A percentile compares a stretch with the other conserved stretches of the same genome.
These are phyloP conservation scores for Harpalus rufipes DNA, from an alignment of 2,888 invertebrate species.

Conservation along the genomic window DNA sequence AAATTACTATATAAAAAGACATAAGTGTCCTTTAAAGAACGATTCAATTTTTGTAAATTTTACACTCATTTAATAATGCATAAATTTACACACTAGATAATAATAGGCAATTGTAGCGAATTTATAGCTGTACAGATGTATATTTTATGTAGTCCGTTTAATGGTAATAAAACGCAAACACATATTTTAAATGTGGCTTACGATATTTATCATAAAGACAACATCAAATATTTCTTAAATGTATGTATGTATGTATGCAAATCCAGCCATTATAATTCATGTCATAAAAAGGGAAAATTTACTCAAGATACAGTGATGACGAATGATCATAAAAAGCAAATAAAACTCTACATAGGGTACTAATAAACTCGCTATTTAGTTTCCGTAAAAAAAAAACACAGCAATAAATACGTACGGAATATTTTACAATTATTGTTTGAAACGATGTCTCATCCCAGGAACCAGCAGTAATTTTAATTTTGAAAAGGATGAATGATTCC, in stretches of 20 bases:
- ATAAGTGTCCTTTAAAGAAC: too few species aligned
- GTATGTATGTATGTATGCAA: not conserved
- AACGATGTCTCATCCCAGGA: constrained; percentile 11
- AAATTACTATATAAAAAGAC: too few species aligned
- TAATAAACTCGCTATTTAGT: constrained; percentile 14
- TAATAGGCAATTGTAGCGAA: not conserved
- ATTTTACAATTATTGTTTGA: constrained; percentile 33
- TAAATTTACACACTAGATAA: not conserved
- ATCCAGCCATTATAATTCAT: not conserved
- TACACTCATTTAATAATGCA: not conserved
- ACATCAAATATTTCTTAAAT: constrained; percentile 4
- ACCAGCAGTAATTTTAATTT: constrained; percentile 40
- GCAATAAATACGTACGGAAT: constrained; percentile 15
- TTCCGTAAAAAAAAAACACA: not conserved
- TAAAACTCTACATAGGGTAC: not conserved
- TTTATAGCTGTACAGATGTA: not conserved
- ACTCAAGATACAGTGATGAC: not conserved
- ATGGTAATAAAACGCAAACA: constrained; percentile 2
- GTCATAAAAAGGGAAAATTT: not conserved
- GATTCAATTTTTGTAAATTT: too few species aligned
- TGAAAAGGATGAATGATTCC: constrained; percentile 22
- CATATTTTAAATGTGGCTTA: not conserved
- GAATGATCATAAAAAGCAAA: constrained; percentile 2
- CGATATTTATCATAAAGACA: not conserved
- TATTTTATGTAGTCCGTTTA: not conserved